Evolutionary conservation across 2,888 invertebrate species (phyloP), one percentile per base, ranked within the genome.

Genomic region (Caenorhabditis sp.): DNA sequence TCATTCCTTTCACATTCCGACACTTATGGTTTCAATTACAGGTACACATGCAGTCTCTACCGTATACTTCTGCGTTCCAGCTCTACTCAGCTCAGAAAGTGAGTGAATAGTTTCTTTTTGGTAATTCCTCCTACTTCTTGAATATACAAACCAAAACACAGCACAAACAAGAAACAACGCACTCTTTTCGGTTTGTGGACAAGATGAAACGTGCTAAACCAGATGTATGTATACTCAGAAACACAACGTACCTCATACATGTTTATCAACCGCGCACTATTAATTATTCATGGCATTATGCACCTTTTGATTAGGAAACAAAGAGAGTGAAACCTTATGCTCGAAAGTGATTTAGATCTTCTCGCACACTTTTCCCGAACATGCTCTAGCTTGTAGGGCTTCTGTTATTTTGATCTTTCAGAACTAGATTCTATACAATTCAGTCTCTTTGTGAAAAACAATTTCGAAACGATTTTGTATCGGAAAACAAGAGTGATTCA

Each of bases 251-350:
- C n/a, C n/a, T n/a, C n/a, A n/a, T n/a, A n/a, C n/a, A n/a, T n/a
- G n/a, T n/a, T n/a, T n/a, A n/a, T n/a, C n/a, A n/a, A n/a, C n/a
- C n/a, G n/a, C n/a, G n/a, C n/a, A n/a, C n/a, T n/a, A 37, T 53
- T 2, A 35, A 53, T 37, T 53, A 53, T 53, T 53, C 32, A 53
- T 30, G 35, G 13, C 2, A n/a, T 1, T 17, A 6, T 58, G 43
- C 70, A 70, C 70, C 58, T 35, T 68, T 58, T 46, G 45, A 41
- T 68, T 53, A 45, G 17, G 26, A 59, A 45, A 70, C 59, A 70
- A 59, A 39, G 27, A 27, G 26, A 17, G 22, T 35, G 70, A 70
- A 70, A 58, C 70, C 70, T 46, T 70, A 70, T 68, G 22, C 32
- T 45, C 22, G 9, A 53, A 70, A 70, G 59, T 70, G 50, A 50